These are phyloP conservation scores for Philereme transversata DNA, from an alignment of 2,888 invertebrate species.

Conservation along the genomic window DNA sequence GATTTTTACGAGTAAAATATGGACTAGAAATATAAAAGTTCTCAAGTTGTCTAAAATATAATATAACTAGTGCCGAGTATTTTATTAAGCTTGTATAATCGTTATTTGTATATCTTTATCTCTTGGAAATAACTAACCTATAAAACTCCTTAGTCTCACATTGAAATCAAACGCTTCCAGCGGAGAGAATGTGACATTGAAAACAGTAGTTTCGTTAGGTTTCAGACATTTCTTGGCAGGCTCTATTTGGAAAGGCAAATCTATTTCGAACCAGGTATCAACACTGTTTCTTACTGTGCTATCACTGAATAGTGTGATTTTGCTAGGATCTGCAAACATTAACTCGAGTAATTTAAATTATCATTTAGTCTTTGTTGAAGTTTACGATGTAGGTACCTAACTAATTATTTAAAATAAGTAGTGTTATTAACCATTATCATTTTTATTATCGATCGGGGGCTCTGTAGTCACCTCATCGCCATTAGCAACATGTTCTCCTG, in stretches of 20 bases:
- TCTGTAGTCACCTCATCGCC: slow-evolving; percentile 8
- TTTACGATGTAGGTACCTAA: too few relatives aligned
- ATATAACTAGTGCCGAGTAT: too few relatives aligned
- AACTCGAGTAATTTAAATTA: slow-evolving; percentile 1
- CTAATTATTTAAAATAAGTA: background rate
- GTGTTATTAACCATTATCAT: slow-evolving; percentile 12
- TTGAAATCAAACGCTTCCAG: slow-evolving; percentile 80
- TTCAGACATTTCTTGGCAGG: slow-evolving; percentile 73
- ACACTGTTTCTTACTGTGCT: slow-evolving; percentile 63
- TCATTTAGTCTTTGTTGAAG: background rate
- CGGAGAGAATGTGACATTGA: slow-evolving; percentile 82
- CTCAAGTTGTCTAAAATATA: too few relatives aligned
- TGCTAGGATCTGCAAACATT: slow-evolving; percentile 54
- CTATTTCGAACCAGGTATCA: slow-evolving; percentile 73
- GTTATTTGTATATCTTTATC: too few relatives aligned
- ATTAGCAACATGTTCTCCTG: slow-evolving; percentile 10
- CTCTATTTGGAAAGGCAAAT: slow-evolving; percentile 79
- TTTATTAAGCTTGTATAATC: too few relatives aligned
- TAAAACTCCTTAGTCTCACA: slow-evolving; percentile 65
- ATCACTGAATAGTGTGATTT: slow-evolving; percentile 69
- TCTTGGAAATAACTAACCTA: slow-evolving; percentile 54
- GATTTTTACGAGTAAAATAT: too few relatives aligned
- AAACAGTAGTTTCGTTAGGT: slow-evolving; percentile 66
- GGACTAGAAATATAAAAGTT: too few relatives aligned
- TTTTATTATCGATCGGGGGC: slow-evolving; percentile 11